These are phyloP conservation scores for Platorchestia sp. DNA, from an alignment of 1,140 invertebrate species.

Conservation along the genomic window DNA sequence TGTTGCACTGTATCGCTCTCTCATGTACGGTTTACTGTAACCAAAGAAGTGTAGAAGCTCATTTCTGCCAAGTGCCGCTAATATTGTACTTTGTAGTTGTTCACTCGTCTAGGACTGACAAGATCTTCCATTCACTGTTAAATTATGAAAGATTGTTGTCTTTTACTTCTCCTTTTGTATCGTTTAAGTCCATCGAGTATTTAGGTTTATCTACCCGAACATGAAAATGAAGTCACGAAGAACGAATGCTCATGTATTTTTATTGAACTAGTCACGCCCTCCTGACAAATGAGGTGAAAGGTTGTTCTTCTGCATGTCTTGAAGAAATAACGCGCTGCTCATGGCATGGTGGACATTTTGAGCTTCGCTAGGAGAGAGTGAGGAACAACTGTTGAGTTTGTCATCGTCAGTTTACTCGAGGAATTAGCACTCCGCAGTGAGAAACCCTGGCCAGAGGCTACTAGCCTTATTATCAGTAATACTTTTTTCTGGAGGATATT, in stretches of 20 bases:
- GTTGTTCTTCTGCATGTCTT: neutral
- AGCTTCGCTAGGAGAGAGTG: too few relatives aligned
- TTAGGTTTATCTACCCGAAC: neutral
- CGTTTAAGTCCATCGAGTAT: neutral
- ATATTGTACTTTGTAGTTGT: slow-evolving; percentile 10
- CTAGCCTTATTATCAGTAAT: too few relatives aligned
- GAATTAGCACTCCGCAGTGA: too few relatives aligned
- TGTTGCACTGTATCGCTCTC: neutral
- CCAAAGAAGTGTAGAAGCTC: neutral
- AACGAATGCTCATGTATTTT: neutral
- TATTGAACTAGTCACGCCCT: neutral
- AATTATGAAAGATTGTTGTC: neutral
- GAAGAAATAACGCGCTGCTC: neutral
- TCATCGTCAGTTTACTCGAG: too few relatives aligned
- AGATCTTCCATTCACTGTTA: slow-evolving; percentile 8
- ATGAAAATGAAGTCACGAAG: neutral
- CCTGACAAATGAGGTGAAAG: neutral
- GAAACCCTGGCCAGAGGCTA: too few relatives aligned
- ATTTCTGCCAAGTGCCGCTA: neutral
- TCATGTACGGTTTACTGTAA: neutral
- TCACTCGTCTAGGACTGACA: slow-evolving; percentile 6
- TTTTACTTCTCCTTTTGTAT: neutral
- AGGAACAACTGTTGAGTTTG: too few relatives aligned
- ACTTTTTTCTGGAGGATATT: too few relatives aligned
- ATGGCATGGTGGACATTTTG: too few relatives aligned